Evolutionary conservation across 1,140 invertebrate species (phyloP).

Genomic region (Portunus trituberculatus): DNA sequence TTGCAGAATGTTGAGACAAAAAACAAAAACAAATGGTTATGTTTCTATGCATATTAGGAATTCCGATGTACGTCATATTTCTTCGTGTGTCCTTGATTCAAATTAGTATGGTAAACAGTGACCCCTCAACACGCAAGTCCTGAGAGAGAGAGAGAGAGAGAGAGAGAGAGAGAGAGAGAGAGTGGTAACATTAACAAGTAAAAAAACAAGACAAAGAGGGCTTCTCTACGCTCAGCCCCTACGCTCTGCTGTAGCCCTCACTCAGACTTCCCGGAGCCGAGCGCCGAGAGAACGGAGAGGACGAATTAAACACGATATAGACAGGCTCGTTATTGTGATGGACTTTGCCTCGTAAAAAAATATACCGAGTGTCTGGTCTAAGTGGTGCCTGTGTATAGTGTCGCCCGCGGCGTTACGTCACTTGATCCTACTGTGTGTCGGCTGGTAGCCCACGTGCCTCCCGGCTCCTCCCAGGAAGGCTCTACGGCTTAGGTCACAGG

Average conservation of each 20-base stretch:
- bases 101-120: no score
- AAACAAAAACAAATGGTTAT: no score
- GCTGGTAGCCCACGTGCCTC: not conserved
- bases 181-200: not conserved
- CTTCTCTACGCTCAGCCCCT: not conserved
- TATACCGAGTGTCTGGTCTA: not conserved
- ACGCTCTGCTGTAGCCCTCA: not conserved
- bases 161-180: no score
- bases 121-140: no score
- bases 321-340: not conserved
- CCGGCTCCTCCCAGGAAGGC: not conserved
- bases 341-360: constrained; percentile 12
- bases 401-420: constrained; percentile 3
- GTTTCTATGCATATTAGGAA: no score
- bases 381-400: not conserved
- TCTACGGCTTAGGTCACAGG: constrained; percentile 8
- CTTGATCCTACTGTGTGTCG: not conserved
- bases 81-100: no score
- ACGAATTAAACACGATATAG: not conserved
- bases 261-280: not conserved
- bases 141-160: no score
- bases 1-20: no score
- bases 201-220: not conserved
- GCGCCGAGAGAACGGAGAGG: not conserved
- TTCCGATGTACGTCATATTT: no score